Conservation (phyloP, 92 coral and sea anemone genomes). For the Parazoanthus swiftii region DNA sequence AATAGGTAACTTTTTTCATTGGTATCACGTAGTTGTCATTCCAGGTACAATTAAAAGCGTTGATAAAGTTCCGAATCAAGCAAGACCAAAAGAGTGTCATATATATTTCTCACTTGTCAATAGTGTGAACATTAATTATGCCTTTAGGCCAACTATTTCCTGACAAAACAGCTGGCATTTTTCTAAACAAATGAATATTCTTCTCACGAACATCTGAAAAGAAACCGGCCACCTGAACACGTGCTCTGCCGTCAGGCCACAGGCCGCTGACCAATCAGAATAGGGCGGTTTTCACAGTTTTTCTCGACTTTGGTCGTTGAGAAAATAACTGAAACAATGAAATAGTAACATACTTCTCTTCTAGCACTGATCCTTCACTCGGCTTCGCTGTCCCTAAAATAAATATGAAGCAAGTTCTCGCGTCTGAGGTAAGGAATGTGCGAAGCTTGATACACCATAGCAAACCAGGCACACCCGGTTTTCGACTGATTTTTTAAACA, state of each 20-base stretch:
- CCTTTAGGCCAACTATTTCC: too few species aligned
- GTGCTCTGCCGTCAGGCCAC: neutral
- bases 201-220: neutral
- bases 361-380: neutral
- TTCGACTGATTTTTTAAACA: neutral
- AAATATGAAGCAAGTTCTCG: neutral
- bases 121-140: too few species aligned
- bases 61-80: too few species aligned
- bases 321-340: neutral
- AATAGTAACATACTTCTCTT: neutral
- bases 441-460: neutral
- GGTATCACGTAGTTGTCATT: too few species aligned
- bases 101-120: too few species aligned
- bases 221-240: conserved; percentile 22
- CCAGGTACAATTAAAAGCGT: too few species aligned
- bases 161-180: neutral
- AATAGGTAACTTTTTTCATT: too few species aligned
- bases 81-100: too few species aligned
- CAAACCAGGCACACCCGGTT: too few species aligned
- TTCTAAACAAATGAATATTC: neutral
- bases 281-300: neutral
- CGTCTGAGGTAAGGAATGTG: neutral
- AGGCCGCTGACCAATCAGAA: conserved; percentile 20
- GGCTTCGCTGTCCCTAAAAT: neutral
- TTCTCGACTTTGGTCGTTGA: neutral